Evolutionary conservation across 2,797 vertebrate genomes (phyloP), one percentile per base, ranked within the genome.

Genomic region (Telmatherina bonti): DNA sequence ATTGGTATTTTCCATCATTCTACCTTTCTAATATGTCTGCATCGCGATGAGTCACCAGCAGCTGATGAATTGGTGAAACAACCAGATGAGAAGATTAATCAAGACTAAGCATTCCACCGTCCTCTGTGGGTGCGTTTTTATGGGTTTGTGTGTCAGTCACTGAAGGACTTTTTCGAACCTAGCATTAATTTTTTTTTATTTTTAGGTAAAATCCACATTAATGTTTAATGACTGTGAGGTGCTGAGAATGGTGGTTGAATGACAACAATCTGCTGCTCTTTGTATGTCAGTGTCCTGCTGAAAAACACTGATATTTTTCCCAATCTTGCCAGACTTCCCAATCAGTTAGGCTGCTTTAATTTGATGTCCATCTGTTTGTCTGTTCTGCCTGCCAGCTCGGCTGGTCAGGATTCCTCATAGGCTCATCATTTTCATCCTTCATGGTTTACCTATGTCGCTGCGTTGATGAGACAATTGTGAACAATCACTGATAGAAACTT

Each of bases 141-240:
- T 65, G 65, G 57, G 65, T 58, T 63, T 49, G 67, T 62, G 77
- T 54, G 61, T 69, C 47, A 65, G 55, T 65, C 57, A 65, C 67
- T 72, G 73, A 87, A 70, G 64, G 55, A 70, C 67, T 68, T 49
- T 78, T 64, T 79, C 73, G 5, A 74, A 87, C 81, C 65, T 79
- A 72, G 45, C 84, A 86, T 86, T 31, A 73, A 85, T 86, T 80
- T 81, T 35, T n/a, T n/a, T n/a, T n/a, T n/a, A n/a, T n/a, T n/a
- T 81, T 74, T 2, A 27, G 81, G 84, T 77, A n/a, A 74, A 84
- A 87, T 88, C 72, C 82, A 90, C 88, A 86, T 84, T 82, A 86
- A 91, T 9, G 62, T 70, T 79, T 75, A 82, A 83, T 71, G 62
- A 53, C 71, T 30, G 20, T 27, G 57, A 33, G 36, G 63, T 11